phyloP scores from a whole-genome alignment of 2,888 invertebrate genomes.

The Latheticus oryzae region DNA sequence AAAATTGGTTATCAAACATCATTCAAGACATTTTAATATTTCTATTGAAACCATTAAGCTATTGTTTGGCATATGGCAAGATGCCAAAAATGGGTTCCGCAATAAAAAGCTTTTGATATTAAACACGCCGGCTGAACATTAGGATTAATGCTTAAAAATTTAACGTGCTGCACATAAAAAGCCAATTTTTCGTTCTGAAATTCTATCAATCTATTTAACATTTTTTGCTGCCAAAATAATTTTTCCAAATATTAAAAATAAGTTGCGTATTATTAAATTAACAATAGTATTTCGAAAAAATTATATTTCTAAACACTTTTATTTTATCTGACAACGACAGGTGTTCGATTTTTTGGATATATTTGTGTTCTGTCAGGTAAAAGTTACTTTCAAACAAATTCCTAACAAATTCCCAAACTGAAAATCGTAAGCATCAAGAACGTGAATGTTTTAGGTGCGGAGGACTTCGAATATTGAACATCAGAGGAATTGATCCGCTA shows the following conservation, averaged over 20 bases:
- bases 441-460: constrained; percentile 14
- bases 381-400: background rate
- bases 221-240: background rate
- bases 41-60: constrained; percentile 13
- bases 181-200: constrained; percentile 13
- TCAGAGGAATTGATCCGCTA: no score
- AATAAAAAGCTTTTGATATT: constrained; percentile 21
- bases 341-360: no score
- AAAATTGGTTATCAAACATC: constrained; percentile 2
- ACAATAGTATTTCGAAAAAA: no score
- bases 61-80: constrained; percentile 24
- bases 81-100: constrained; percentile 19
- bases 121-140: constrained; percentile 18
- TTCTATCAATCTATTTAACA: constrained; percentile 1
- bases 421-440: constrained; percentile 14
- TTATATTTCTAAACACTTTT: no score
- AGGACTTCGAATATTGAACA: constrained; percentile 7
- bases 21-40: constrained; percentile 16
- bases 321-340: no score
- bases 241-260: no score
- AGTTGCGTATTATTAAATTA: no score
- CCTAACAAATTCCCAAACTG: constrained; percentile 3
- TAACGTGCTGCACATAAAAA: constrained; percentile 12
- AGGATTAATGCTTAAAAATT: constrained; percentile 28
- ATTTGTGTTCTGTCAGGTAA: background rate